A percentile compares a stretch with the other conserved stretches of the same genome.
Conservation (phyloP, 2,888 invertebrate genomes). For the Eurytoma californica region DNA sequence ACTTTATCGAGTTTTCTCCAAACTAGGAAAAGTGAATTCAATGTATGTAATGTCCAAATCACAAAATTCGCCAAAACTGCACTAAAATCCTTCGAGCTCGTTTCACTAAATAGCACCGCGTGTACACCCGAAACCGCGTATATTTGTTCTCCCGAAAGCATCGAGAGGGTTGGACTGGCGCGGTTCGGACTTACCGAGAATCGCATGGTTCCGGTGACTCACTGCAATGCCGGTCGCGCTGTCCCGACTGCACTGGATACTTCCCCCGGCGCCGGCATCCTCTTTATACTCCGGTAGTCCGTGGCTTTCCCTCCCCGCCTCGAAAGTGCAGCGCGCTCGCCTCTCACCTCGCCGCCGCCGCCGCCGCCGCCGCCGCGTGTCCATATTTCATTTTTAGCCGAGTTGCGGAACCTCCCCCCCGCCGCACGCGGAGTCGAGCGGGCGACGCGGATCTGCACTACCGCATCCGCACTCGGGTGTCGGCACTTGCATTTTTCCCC, state of each 20-base stretch:
- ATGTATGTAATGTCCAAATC: neutral
- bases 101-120: too few species aligned
- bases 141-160: neutral
- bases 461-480: conserved; percentile 13
- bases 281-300: conserved; percentile 71
- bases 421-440: neutral
- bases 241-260: conserved; percentile 73
- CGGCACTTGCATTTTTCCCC: neutral
- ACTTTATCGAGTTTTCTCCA: too few species aligned
- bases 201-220: conserved; percentile 66
- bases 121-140: too few species aligned
- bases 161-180: neutral
- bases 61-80: too few species aligned
- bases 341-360: conserved; percentile 31
- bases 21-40: neutral
- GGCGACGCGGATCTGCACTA: neutral
- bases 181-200: conserved; percentile 68
- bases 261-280: conserved; percentile 69
- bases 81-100: too few species aligned
- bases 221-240: conserved; percentile 59
- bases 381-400: conserved; percentile 38
- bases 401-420: conserved; percentile 34
- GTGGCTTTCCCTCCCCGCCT: conserved; percentile 69
- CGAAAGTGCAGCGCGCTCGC: conserved; percentile 72
- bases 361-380: neutral